These are phyloP conservation scores for Anarhynchus alexandrinus DNA, from an alignment of 2,113 vertebrate genomes.

Conservation along the genomic window DNA sequence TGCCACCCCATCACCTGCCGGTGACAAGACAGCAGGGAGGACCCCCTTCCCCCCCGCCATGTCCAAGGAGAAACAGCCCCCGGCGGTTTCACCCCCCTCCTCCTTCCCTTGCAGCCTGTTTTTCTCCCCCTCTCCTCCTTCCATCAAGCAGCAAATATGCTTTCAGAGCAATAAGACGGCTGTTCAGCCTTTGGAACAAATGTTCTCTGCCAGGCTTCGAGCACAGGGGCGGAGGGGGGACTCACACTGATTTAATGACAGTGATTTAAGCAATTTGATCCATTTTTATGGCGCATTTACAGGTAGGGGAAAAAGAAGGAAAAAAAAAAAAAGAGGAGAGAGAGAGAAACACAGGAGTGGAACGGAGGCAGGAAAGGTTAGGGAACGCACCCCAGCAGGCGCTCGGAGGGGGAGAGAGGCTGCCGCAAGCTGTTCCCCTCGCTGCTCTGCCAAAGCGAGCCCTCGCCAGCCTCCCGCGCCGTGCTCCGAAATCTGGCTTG, in stretches of 20 bases:
- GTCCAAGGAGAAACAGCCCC: slow-evolving; percentile 10
- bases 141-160: slow-evolving; percentile 70
- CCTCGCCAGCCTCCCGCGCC: background rate
- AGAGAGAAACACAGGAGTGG: slow-evolving; percentile 56
- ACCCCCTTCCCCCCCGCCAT: rapidly evolving
- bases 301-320: slow-evolving; percentile 19
- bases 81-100: slow-evolving; percentile 3
- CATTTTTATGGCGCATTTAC: slow-evolving; percentile 69
- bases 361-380: slow-evolving; percentile 59
- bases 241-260: slow-evolving; percentile 70
- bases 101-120: slow-evolving; percentile 49
- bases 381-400: slow-evolving; percentile 59
- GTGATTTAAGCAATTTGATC: slow-evolving; percentile 72
- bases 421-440: slow-evolving; percentile 48
- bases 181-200: slow-evolving; percentile 71
- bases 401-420: background rate
- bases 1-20: background rate
- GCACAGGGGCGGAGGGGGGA: slow-evolving; percentile 64
- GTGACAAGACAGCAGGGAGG: background rate
- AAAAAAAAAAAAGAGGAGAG: background rate
- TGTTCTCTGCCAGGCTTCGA: slow-evolving; percentile 62
- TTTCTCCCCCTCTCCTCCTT: slow-evolving; percentile 58
- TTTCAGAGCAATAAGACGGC: slow-evolving; percentile 67
- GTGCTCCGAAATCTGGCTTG: background rate
- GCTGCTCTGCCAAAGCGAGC: slow-evolving; percentile 20